These are phyloP conservation scores for Trinectes maculatus DNA, from an alignment of 2,113 vertebrate genomes.

Conservation along the genomic window DNA sequence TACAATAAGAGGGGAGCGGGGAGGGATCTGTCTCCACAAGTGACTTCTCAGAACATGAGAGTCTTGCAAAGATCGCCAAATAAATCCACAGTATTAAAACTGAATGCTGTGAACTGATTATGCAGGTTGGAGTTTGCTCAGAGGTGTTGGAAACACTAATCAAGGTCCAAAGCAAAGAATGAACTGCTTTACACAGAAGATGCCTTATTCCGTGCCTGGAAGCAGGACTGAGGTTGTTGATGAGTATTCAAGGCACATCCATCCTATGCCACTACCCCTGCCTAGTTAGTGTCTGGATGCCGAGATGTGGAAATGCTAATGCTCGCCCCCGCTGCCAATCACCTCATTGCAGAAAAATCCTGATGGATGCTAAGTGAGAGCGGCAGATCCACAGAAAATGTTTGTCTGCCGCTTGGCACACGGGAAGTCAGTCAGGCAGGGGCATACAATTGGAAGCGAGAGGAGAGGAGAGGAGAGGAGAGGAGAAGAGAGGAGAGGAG, in stretches of 20 bases:
- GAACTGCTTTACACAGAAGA: conserved; percentile 24
- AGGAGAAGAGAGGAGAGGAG: background rate
- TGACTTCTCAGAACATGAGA: background rate
- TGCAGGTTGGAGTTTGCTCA: background rate
- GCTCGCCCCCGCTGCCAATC: conserved; percentile 76
- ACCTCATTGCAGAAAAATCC: conserved; percentile 53
- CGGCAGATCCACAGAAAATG: conserved; percentile 77
- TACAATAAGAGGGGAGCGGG: conserved; percentile 6
- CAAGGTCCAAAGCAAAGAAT: conserved; percentile 13
- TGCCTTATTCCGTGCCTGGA: conserved; percentile 23
- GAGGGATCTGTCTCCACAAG: background rate
- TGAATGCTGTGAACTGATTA: background rate
- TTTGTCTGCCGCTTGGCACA: conserved; percentile 70
- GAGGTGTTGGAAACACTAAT: conserved; percentile 1
- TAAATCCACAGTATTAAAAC: background rate
- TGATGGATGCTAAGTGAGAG: conserved; percentile 75
- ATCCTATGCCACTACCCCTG: conserved; percentile 52
- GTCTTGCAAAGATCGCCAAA: background rate
- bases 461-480: conserved; percentile 16
- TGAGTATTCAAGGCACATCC: conserved; percentile 71
- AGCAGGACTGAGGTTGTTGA: conserved; percentile 35
- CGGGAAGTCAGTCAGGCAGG: conserved; percentile 51
- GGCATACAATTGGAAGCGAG: conserved; percentile 3
- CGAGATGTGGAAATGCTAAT: conserved; percentile 81
- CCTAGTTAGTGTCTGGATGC: conserved; percentile 69